phyloP scores from a whole-genome alignment of 2,113 vertebrate species.

The Sterna hirundo region DNA sequence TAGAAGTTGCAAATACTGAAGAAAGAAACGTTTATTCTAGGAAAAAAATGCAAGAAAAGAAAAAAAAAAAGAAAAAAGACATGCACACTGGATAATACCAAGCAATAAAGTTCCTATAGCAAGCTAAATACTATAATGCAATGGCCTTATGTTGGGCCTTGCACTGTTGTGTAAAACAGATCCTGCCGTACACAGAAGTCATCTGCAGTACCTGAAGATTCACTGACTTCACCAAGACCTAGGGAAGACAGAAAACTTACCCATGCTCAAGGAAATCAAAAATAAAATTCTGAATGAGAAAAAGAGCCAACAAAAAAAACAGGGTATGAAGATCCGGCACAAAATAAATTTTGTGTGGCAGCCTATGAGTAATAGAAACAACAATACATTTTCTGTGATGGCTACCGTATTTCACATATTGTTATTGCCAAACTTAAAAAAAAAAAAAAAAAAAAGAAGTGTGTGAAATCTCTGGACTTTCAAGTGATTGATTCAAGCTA shows the following conservation, averaged over 20 bases:
- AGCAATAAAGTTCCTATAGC: not conserved
- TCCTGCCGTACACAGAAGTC: not conserved
- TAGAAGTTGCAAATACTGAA: not conserved
- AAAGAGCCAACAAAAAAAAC: not conserved
- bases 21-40: not conserved
- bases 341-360: not conserved
- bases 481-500: not conserved
- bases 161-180: not conserved
- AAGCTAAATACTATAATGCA: not conserved
- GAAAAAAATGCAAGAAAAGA: not conserved
- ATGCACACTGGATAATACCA: not conserved
- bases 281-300: not conserved
- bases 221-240: not conserved
- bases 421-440: not conserved
- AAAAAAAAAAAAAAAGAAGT: not conserved
- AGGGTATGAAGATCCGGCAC: not conserved
- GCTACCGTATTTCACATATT: not conserved
- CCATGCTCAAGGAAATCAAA: not conserved
- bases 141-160: not conserved
- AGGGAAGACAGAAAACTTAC: not conserved
- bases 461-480: not conserved
- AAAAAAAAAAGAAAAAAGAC: not conserved
- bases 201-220: not conserved
- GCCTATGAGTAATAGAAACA: not conserved
- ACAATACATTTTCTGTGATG: not conserved